phyloP scores from a whole-genome alignment of 2,113 vertebrate genomes.

The Sus scrofa region DNA sequence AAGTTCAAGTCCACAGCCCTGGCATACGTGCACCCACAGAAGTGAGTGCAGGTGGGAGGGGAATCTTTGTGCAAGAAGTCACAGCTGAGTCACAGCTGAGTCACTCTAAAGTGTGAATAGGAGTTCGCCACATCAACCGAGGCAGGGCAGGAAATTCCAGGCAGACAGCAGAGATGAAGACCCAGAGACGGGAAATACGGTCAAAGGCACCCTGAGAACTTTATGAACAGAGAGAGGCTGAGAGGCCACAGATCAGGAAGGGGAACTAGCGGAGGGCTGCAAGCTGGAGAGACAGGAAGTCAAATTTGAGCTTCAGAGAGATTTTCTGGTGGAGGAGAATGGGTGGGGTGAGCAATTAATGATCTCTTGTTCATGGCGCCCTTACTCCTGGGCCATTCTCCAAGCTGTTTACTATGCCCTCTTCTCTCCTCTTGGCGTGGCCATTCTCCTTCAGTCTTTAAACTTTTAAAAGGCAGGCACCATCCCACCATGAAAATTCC shows the following conservation, averaged over 20 bases:
- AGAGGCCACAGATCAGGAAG: background rate
- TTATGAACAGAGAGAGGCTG: background rate
- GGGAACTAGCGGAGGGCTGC: background rate
- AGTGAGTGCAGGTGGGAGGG: background rate
- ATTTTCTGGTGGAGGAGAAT: background rate
- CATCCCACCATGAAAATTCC: background rate
- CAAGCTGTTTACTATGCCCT: background rate
- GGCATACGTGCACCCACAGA: background rate
- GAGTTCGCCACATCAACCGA: background rate
- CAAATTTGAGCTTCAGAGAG: background rate
- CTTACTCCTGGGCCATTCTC: background rate
- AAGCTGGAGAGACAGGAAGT: slow-evolving; percentile 9
- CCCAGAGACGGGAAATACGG: background rate
- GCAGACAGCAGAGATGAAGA: background rate
- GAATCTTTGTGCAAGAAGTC: background rate
- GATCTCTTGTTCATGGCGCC: background rate
- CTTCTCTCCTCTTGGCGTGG: background rate
- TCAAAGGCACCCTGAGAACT: background rate
- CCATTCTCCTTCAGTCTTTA: background rate
- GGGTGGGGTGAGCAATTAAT: background rate
- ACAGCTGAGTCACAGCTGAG: slow-evolving; percentile 51
- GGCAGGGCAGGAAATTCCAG: slow-evolving; percentile 45
- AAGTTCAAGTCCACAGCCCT: background rate
- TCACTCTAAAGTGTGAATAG: slow-evolving; percentile 26
- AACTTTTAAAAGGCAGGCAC: background rate